Percentiles rank a stretch among this genome's conserved stretches.
Conservation (phyloP, 2,888 invertebrate genomes). For the Onchidella celtica region DNA sequence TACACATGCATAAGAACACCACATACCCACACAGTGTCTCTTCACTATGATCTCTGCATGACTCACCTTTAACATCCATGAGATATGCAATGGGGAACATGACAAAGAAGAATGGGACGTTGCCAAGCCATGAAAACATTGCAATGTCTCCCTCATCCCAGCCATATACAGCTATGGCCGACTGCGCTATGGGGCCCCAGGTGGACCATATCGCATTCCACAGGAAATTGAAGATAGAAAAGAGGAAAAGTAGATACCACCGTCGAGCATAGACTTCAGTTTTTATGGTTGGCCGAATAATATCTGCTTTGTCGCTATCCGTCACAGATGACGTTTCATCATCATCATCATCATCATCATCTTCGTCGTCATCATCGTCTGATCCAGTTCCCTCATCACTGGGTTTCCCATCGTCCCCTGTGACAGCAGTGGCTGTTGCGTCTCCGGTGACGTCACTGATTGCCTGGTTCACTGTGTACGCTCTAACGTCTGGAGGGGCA, state of each 20-base stretch:
- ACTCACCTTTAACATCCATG: slow-evolving; percentile 57
- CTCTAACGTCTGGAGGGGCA: no score
- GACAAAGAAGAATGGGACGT: slow-evolving; percentile 49
- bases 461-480: no score
- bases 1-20: no score
- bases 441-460: no score
- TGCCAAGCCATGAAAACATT: slow-evolving; percentile 57
- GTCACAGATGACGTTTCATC: neutral
- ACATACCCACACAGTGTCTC: no score
- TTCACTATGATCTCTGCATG: no score
- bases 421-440: neutral
- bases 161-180: slow-evolving; percentile 52
- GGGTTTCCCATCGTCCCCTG: neutral
- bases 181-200: slow-evolving; percentile 59
- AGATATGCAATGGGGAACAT: slow-evolving; percentile 56
- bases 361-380: neutral
- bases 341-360: neutral
- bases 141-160: slow-evolving; percentile 57
- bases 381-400: neutral
- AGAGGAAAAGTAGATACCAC: slow-evolving; percentile 59
- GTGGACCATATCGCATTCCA: slow-evolving; percentile 57
- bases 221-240: slow-evolving; percentile 45
- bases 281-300: neutral
- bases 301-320: neutral
- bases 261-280: slow-evolving; percentile 53